A percentile compares a stretch with the other conserved stretches of the same genome.
phyloP scores from a whole-genome alignment of 2,888 invertebrate species.

The Drosophila austrosaltans region DNA sequence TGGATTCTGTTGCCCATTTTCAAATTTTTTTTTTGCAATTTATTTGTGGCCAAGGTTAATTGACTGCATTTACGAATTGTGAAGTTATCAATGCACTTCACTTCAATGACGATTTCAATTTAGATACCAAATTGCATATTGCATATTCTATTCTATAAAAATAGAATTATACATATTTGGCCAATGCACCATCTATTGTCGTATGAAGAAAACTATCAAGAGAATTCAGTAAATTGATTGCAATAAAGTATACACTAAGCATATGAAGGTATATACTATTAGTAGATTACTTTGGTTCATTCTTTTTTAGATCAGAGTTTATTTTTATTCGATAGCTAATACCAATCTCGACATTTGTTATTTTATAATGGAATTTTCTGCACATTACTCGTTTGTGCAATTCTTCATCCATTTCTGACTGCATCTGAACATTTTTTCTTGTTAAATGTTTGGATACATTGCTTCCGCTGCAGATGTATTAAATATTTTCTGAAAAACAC shows the following conservation, averaged over 20 bases:
- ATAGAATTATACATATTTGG: conserved; percentile 25
- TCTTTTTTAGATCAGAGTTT: no score
- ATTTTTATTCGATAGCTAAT: no score
- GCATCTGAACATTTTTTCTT: not conserved
- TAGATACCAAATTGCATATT: conserved; percentile 48
- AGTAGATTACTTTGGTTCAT: no score
- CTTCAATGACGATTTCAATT: conserved; percentile 73
- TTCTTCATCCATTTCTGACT: no score
- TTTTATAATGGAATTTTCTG: no score
- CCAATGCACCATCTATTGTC: conserved; percentile 17
- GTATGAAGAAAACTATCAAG: not conserved
- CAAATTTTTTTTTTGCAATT: conserved; percentile 55
- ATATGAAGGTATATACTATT: no score
- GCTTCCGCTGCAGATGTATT: conserved; percentile 3
- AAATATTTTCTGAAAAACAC: conserved; percentile 27
- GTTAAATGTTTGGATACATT: not conserved
- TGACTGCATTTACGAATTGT: conserved; percentile 55
- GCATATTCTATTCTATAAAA: not conserved
- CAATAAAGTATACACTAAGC: no score
- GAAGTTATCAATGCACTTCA: conserved; percentile 74
- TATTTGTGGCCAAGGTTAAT: conserved; percentile 75
- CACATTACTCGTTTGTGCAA: no score
- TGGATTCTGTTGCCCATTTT: conserved; percentile 69
- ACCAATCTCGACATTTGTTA: no score
- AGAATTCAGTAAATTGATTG: not conserved